These are phyloP conservation scores for Podarcis siculus DNA, from an alignment of 2,797 vertebrate species.

Conservation along the genomic window DNA sequence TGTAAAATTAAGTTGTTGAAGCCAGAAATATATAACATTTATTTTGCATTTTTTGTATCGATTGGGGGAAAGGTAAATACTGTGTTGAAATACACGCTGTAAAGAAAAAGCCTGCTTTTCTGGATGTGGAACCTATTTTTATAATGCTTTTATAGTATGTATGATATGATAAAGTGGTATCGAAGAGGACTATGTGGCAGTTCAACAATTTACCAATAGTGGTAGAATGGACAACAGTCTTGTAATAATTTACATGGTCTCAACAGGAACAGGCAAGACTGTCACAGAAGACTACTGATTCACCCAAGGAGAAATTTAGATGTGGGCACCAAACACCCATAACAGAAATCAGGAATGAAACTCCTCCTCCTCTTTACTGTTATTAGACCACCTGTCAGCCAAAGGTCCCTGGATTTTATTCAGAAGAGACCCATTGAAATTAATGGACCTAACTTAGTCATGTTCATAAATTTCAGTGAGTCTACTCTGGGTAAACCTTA, in stretches of 20 bases:
- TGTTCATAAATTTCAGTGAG: too few relatives aligned
- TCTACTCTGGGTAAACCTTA: too few relatives aligned
- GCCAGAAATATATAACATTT: constrained; percentile 10
- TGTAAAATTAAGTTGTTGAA: not conserved
- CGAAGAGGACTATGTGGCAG: not conserved
- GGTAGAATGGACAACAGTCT: not conserved
- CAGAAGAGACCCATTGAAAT: too few relatives aligned
- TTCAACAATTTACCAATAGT: not conserved
- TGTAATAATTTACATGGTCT: not conserved
- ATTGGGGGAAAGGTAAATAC: not conserved
- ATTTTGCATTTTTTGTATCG: not conserved
- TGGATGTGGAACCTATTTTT: not conserved
- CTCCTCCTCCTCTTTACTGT: too few relatives aligned
- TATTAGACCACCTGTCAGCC: too few relatives aligned
- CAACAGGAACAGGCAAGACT: not conserved
- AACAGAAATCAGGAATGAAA: too few relatives aligned
- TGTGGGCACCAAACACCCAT: too few relatives aligned
- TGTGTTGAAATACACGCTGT: not conserved
- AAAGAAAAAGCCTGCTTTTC: not conserved
- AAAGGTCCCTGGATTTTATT: too few relatives aligned
- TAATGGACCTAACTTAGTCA: too few relatives aligned
- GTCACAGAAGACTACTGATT: not conserved
- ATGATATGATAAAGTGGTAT: not conserved
- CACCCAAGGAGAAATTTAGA: not conserved
- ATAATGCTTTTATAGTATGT: not conserved